phyloP scores from a whole-genome alignment of 2,888 invertebrate genomes.

The Spilosoma lubricipeda region DNA sequence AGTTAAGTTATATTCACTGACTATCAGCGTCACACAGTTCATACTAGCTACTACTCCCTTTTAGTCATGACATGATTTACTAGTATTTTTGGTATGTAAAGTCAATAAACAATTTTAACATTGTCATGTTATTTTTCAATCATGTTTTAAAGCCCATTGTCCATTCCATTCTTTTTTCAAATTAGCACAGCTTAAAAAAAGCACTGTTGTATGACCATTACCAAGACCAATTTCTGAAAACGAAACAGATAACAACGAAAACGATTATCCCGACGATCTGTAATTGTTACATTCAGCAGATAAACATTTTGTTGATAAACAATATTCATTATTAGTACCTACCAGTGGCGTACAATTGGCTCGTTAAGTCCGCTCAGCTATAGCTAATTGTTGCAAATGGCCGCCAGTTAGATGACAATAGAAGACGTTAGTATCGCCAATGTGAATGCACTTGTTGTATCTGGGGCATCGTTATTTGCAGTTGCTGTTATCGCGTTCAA shows the following conservation, averaged over 20 bases:
- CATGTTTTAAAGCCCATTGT: too few relatives aligned
- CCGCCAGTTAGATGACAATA: constrained; percentile 71
- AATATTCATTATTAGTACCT: constrained; percentile 56
- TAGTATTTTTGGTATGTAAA: too few relatives aligned
- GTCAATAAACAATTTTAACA: too few relatives aligned
- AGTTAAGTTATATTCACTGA: too few relatives aligned
- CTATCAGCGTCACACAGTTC: too few relatives aligned
- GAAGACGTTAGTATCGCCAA: constrained; percentile 57
- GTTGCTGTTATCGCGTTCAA: constrained; percentile 43
- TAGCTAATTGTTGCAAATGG: constrained; percentile 81
- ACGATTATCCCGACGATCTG: constrained; percentile 44
- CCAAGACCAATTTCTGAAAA: not conserved
- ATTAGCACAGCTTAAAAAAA: not conserved
- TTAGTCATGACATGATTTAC: too few relatives aligned
- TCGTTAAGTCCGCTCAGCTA: constrained; percentile 71
- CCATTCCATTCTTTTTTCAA: not conserved
- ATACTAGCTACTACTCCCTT: too few relatives aligned
- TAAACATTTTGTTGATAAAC: constrained; percentile 51
- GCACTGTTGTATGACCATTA: not conserved
- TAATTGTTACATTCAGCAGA: constrained; percentile 39
- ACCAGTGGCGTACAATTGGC: constrained; percentile 66
- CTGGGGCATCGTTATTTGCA: constrained; percentile 61
- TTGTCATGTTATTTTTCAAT: too few relatives aligned
- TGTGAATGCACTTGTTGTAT: constrained; percentile 56
- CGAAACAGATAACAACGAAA: constrained; percentile 30